Base-by-base conservation (phyloP, 2,113 vertebrate species). In the Epinephelus fuscoguttatus region DNA sequence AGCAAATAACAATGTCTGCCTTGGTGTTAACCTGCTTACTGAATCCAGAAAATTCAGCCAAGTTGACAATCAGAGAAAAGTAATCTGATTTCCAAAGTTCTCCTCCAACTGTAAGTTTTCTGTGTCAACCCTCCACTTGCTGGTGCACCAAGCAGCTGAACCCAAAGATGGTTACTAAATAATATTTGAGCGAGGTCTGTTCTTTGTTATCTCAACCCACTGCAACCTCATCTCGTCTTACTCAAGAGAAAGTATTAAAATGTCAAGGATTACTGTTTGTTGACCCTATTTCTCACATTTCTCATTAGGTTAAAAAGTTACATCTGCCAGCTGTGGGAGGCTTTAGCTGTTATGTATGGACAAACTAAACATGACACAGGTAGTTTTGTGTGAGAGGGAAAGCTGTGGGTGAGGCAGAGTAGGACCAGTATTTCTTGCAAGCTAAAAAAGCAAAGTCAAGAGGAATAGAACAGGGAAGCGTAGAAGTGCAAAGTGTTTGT, bases 271-370 rank as follows among this genome's bases (percentile, higher is more conserved):
- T 50, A 73, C 14, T 56, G 55, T 42, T 62, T 74, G 59, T 70
- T 79, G 52, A 77, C 53, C 64, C 33, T 55, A 25, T 77, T 77
- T 55, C 59, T 80, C 70, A 53, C 27, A 42, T 63, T 60, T 68
- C 33, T 37, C 19, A 68, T 56, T 72, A 53, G 57, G 56, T 55
- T 62, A 33, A 74, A 61, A 67, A 50, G 67, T 45, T 61, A 55
- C 3, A 6, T 21, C 18, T 71, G 53, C 47, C 53, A 30, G 52
- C 73, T 60, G 50, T 47, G 53, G 25, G 47, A 81, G 45, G 40
- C 12, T 67, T 78, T 2, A 67, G 37, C 27, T 55, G 57, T 47
- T 64, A 55, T 66, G 19, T 33, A 33, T n/a, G 27, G 40, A 55
- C 18, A 66, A 63, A 64, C 47, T 67, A 60, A 68, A 63, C 47